Conservation (phyloP, 1,140 invertebrate species). For the Nephila pilipes region DNA sequence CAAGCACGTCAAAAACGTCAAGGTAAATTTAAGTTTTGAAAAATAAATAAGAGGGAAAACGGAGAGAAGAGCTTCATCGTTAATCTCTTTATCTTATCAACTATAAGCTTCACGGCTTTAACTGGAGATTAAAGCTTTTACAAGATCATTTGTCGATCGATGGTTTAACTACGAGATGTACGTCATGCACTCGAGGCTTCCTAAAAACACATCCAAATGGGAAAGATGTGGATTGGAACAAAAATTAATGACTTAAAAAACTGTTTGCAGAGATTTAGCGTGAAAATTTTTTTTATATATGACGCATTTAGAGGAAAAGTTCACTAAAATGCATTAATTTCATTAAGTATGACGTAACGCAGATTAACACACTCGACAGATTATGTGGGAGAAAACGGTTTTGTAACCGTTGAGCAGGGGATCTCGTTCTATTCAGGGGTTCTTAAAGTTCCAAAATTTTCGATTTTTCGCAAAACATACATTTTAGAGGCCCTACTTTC, state of each 20-base stretch:
- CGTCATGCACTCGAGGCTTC: no score
- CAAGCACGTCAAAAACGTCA: background rate
- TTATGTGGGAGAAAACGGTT: no score
- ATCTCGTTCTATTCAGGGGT: no score
- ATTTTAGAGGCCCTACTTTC: no score
- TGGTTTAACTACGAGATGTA: slow-evolving; percentile 11
- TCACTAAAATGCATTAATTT: no score
- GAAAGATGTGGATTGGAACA: background rate
- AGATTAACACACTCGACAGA: no score
- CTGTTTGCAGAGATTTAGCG: background rate
- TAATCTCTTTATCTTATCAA: slow-evolving; percentile 45
- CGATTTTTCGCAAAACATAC: no score
- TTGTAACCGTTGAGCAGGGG: no score
- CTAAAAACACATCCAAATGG: background rate
- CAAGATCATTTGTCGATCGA: slow-evolving; percentile 48
- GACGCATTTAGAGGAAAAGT: background rate
- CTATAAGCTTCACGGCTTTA: slow-evolving; percentile 2
- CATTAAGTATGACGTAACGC: no score
- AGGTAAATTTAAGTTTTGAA: slow-evolving; percentile 1
- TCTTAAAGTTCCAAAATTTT: no score
- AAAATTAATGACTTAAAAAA: background rate
- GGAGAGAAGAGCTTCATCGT: background rate
- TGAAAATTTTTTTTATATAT: background rate
- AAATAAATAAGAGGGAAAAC: slow-evolving; percentile 34
- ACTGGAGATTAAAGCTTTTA: slow-evolving; percentile 29